Percentiles rank a stretch among this genome's conserved stretches.
These are phyloP conservation scores for Brachypterus glaber DNA, from an alignment of 2,888 invertebrate species.

Conservation along the genomic window DNA sequence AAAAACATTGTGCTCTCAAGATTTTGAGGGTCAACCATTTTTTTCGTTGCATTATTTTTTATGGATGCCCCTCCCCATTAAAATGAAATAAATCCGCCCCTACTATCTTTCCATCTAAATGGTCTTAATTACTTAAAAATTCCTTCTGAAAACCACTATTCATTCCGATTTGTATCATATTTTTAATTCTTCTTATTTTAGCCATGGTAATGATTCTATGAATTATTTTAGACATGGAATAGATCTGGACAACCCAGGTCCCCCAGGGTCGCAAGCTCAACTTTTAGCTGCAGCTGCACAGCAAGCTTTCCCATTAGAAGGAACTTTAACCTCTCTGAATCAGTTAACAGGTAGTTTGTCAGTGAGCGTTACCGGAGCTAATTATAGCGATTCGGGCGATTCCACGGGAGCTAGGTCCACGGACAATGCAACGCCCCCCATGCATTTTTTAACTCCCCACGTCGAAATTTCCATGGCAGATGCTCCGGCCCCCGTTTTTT, in stretches of 20 bases:
- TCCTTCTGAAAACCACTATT: too few relatives aligned
- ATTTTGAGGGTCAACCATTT: too few relatives aligned
- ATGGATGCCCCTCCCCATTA: too few relatives aligned
- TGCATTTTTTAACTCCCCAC: constrained; percentile 86
- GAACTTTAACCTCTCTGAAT: constrained; percentile 44
- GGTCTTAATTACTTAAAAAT: too few relatives aligned
- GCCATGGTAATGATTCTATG: too few relatives aligned
- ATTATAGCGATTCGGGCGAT: constrained; percentile 75
- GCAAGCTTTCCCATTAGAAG: constrained; percentile 39
- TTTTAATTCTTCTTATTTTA: neutral
- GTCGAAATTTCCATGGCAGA: constrained; percentile 87
- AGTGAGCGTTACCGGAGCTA: constrained; percentile 48
- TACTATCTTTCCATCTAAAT: too few relatives aligned
- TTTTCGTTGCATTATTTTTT: too few relatives aligned
- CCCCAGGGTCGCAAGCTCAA: constrained; percentile 67
- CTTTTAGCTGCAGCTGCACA: constrained; percentile 54
- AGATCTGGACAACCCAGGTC: constrained; percentile 81
- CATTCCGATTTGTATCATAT: too few relatives aligned
- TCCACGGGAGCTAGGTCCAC: constrained; percentile 69
- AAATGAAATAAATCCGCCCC: too few relatives aligned
- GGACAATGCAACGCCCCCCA: constrained; percentile 82
- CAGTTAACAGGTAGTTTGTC: constrained; percentile 55
- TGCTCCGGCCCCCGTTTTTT: constrained; percentile 58
- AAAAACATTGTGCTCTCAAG: too few relatives aligned
- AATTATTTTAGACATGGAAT: constrained; percentile 63